Evolutionary conservation across 2,888 invertebrate species (phyloP).

Genomic region (Piscicola geometra): DNA sequence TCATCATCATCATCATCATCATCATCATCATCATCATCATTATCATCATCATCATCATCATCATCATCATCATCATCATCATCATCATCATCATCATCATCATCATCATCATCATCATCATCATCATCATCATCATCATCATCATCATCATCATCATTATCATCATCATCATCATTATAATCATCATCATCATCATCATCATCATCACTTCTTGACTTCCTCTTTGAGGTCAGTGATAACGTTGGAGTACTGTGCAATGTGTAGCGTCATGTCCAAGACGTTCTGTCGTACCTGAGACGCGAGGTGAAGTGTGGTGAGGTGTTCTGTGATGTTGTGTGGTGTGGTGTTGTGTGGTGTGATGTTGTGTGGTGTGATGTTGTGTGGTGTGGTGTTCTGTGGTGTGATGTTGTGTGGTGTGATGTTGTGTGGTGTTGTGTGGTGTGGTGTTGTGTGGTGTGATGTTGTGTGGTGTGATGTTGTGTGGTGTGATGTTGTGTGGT

Average conservation of each 20-base stretch:
- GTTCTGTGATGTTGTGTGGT: no score
- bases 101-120: background rate
- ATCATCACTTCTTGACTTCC: conserved; percentile 63
- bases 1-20: background rate
- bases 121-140: conserved; percentile 19
- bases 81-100: background rate
- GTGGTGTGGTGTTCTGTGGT: no score
- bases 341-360: no score
- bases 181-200: conserved; percentile 27
- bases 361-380: no score
- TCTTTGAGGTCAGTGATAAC: conserved; percentile 76
- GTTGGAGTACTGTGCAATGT: conserved; percentile 76
- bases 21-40: conserved; percentile 3
- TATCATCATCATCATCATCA: conserved; percentile 12
- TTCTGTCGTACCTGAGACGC: conserved; percentile 63
- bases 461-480: no score
- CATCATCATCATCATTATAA: conserved; percentile 27
- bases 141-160: conserved; percentile 25
- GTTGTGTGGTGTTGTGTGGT: no score
- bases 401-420: no score
- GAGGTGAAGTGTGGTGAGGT: no score
- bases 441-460: no score
- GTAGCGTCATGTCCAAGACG: conserved; percentile 67
- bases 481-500: no score
- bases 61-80: conserved; percentile 14